These are phyloP conservation scores for Alouatta palliata DNA, from an alignment of 2,113 vertebrate species.

Conservation along the genomic window DNA sequence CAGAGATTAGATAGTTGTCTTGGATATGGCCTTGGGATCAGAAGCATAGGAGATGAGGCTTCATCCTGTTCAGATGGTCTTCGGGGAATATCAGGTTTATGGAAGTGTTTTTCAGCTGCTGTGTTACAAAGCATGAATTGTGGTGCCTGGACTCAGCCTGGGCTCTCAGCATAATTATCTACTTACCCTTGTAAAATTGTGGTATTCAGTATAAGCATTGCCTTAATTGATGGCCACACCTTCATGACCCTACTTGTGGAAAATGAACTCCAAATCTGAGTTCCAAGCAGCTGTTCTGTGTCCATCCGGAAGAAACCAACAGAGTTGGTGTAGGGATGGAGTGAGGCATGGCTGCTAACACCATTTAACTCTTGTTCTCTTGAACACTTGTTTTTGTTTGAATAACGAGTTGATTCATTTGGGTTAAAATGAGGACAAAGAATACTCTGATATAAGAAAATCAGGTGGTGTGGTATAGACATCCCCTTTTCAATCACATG, in stretches of 20 bases:
- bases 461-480: neutral
- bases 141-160: neutral
- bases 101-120: neutral
- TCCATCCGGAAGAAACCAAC: constrained; percentile 27
- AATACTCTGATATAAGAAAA: neutral
- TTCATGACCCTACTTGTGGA: constrained; percentile 46
- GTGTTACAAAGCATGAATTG: constrained; percentile 29
- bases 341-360: neutral
- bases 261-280: constrained; percentile 35
- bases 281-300: constrained; percentile 42
- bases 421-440: constrained; percentile 24
- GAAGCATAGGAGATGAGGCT: neutral
- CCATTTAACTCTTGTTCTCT: neutral
- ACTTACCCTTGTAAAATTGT: constrained; percentile 15
- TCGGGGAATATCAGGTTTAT: constrained; percentile 25
- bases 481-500: neutral
- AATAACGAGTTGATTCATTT: constrained; percentile 23
- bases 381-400: constrained; percentile 7
- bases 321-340: neutral
- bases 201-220: neutral
- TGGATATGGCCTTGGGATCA: constrained; percentile 6
- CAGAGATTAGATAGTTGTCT: constrained; percentile 35
- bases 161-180: neutral
- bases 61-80: constrained; percentile 9
- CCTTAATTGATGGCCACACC: constrained; percentile 11